phyloP scores from a whole-genome alignment of 1,140 invertebrate species.

The Cardiocondyla obscurior region DNA sequence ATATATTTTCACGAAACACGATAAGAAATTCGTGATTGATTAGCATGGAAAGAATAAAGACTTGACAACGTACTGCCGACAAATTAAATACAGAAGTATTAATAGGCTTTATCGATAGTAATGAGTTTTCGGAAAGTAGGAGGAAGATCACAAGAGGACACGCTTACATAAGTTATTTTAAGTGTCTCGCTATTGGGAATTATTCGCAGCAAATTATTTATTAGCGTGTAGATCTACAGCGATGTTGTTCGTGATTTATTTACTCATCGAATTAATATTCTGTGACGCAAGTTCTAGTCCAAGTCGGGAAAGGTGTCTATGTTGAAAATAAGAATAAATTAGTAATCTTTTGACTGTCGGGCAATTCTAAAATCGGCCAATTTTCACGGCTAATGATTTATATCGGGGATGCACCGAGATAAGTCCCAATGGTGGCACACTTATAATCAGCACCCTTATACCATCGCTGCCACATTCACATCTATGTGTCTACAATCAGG shows the following conservation, averaged over 20 bases:
- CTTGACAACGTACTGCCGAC: neutral
- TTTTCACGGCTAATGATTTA: neutral
- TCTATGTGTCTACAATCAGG: slow-evolving; percentile 43
- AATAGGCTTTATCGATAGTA: slow-evolving; percentile 21
- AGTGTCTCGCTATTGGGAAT: slow-evolving; percentile 46
- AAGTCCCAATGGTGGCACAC: slow-evolving; percentile 47
- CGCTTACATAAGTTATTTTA: slow-evolving; percentile 39
- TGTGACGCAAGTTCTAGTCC: neutral
- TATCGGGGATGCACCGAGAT: neutral
- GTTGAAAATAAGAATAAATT: neutral
- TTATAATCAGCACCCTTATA: slow-evolving; percentile 39
- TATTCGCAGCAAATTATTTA: slow-evolving; percentile 24
- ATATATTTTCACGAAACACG: neutral
- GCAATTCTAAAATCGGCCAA: neutral
- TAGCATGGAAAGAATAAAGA: slow-evolving; percentile 8
- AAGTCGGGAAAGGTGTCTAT: neutral
- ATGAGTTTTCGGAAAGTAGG: slow-evolving; percentile 39
- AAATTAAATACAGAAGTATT: slow-evolving; percentile 22
- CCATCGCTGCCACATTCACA: slow-evolving; percentile 41
- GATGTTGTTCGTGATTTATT: slow-evolving; percentile 13
- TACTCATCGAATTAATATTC: slow-evolving; percentile 12
- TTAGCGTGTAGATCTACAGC: neutral
- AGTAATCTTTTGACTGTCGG: neutral
- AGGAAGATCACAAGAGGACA: slow-evolving; percentile 10
- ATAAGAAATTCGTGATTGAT: slow-evolving; percentile 11